Evolutionary conservation across 2,888 invertebrate genomes (phyloP), one percentile per base, ranked within the genome.

Genomic region (Leptopterna dolabrata): DNA sequence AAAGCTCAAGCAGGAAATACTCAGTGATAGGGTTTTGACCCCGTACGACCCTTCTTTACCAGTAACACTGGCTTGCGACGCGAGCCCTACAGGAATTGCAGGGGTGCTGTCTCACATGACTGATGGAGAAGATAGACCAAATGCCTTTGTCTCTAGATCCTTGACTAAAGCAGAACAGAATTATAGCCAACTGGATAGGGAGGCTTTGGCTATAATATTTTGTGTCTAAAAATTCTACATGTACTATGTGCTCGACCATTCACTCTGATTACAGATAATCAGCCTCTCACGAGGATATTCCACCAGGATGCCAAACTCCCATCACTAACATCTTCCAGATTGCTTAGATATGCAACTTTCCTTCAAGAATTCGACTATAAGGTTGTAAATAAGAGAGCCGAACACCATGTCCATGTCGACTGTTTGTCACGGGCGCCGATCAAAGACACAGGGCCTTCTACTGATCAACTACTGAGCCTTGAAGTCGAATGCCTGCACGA

Each of bases 101-200:
- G 88, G 81, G 7, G 73, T 89, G 16, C 80, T 88, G 3, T 85
- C 82, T 19, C 90, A 89, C 55, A 47, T 51, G 9, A 45, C 86
- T 11, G 78, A 89, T 70, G 88, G 85, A 14, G 4, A 13, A 2
- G 88, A 89, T 78, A 14, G 76, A 7, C 89, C 89, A 1, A 89
- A 89, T 30, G 89, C 88, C 0, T 89, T 47, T 24, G 88, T 86
- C 11, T 89, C 89, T 0, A 73, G 89, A n/a, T 85, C 91, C 2
- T 87, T 91, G 29, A 89, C 90, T 0, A 88, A 88, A 55, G 90
- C 91, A 9, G 91, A 91, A 89, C 90, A 90, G 82, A 91, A 90
- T 76, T 89, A 89, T 36, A 76, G 82, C n/a, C 89, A 89, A 71
- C 47, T 89, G 4, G 88, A 89, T 76, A n/a, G 87, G 24, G 89